Percentiles rank a stretch among this genome's conserved stretches.
phyloP scores from a whole-genome alignment of 2,113 vertebrate genomes.

The Antigone vipio region DNA sequence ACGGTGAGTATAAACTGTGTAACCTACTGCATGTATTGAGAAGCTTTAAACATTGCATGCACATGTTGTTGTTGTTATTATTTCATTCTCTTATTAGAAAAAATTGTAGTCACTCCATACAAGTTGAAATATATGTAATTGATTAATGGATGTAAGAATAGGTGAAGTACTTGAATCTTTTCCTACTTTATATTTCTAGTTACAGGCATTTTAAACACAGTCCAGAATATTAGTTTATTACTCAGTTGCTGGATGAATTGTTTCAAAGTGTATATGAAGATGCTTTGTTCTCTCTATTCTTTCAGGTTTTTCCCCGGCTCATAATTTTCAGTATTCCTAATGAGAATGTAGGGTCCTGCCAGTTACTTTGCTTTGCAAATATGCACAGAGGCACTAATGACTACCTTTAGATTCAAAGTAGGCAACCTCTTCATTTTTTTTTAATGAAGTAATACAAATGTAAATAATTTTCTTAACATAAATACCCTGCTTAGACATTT shows the following conservation, averaged over 20 bases:
- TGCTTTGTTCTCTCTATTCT: background rate
- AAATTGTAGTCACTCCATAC: background rate
- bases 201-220: background rate
- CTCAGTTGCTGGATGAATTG: background rate
- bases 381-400: slow-evolving; percentile 2
- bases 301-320: background rate
- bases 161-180: background rate
- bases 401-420: slow-evolving; percentile 26
- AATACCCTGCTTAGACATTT: background rate
- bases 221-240: background rate
- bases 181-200: background rate
- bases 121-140: background rate
- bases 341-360: slow-evolving; percentile 12
- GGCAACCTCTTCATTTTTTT: background rate
- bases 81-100: background rate
- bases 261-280: background rate
- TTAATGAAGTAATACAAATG: background rate
- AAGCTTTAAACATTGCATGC: background rate
- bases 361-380: slow-evolving; percentile 6
- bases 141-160: background rate
- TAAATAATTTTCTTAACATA: slow-evolving; percentile 12
- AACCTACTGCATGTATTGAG: background rate
- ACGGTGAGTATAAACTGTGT: slow-evolving; percentile 80
- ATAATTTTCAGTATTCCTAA: slow-evolving; percentile 18
- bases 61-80: background rate